Evolutionary conservation across 2,888 invertebrate genomes (phyloP).

Genomic region (Tyria jacobaeae): DNA sequence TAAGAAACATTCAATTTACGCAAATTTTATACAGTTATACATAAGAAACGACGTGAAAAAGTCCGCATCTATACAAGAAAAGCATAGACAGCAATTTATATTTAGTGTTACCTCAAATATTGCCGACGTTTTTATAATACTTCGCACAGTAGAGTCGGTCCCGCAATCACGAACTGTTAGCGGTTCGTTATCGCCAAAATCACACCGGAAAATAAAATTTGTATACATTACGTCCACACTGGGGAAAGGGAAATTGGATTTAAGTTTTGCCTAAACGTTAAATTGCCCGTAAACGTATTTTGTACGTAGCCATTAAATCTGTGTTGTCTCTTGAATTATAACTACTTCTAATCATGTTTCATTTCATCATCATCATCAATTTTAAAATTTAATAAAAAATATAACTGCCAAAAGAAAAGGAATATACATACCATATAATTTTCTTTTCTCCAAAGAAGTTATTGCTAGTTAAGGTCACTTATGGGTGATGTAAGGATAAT

Average conservation of each 20-base stretch:
- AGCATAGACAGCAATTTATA: neutral
- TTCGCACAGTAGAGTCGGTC: neutral
- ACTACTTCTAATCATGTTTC: no score
- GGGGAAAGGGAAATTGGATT: constrained; percentile 8
- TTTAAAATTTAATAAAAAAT: no score
- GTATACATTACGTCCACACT: constrained; percentile 20
- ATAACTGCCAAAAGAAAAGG: no score
- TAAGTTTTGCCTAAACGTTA: constrained; percentile 14
- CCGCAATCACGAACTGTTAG: constrained; percentile 26
- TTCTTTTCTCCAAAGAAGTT: no score
- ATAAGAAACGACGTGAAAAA: neutral
- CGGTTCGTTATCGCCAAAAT: constrained; percentile 30
- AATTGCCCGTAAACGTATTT: neutral
- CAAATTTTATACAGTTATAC: neutral
- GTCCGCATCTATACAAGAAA: neutral
- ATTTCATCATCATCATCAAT: no score
- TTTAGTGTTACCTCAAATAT: constrained; percentile 1
- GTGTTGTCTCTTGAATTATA: neutral
- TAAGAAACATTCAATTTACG: neutral
- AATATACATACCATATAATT: no score
- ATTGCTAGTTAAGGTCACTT: no score
- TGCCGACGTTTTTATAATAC: constrained; percentile 2
- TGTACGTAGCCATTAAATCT: neutral
- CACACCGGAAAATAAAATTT: constrained; percentile 34
- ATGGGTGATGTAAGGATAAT: no score